Base-by-base conservation (phyloP, 2,888 invertebrate species). In the Marasmarcha lunaedactyla region DNA sequence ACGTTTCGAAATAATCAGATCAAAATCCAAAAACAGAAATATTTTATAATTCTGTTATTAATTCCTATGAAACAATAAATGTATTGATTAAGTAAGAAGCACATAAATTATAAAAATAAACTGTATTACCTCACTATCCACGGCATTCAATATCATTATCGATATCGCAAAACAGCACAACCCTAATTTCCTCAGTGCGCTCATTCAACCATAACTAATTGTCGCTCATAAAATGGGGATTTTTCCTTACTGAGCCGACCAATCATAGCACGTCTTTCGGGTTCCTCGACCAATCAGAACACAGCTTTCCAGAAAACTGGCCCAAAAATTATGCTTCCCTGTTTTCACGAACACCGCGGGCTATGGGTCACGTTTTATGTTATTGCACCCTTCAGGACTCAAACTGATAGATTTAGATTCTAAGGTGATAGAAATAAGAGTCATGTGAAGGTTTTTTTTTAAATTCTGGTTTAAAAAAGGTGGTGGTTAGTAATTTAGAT, bases 161-260 rank as follows among this genome's bases (percentile, higher is more conserved):
- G 34, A 37, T 40, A 40, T 35, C 20, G 7, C 7, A 5, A 3
- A 3, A 3, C 20, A 20, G 9, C 11, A 36, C 15, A 36, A 5
- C 14, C 3, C 10, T 3, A 35, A 33, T 20, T 20, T 20, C 20
- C 7, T 20, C 20, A 20, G 20, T 20, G 55, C 62, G 71, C 58
- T 62, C 77, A 69, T 56, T 68, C 71, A 63, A 73, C 72, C 81
- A 65, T 78, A 71, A 79, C 79, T 81, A 81, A 81, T 78, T 77
- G 77, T 73, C 67, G 72, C 67, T 66, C 64, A 57, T 62, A 72
- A 77, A 76, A 71, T 68, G 60, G 55, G 53, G 50, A 51, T 69
- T 71, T 74, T 77, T 74, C 72, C 60, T 54, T 47, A 52, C 60
- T 53, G 47, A 48, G 48, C 50, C 60, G 63, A 66, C 79, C 79